phyloP scores from a whole-genome alignment of 2,888 invertebrate genomes.

The Vesta saturnalis region DNA sequence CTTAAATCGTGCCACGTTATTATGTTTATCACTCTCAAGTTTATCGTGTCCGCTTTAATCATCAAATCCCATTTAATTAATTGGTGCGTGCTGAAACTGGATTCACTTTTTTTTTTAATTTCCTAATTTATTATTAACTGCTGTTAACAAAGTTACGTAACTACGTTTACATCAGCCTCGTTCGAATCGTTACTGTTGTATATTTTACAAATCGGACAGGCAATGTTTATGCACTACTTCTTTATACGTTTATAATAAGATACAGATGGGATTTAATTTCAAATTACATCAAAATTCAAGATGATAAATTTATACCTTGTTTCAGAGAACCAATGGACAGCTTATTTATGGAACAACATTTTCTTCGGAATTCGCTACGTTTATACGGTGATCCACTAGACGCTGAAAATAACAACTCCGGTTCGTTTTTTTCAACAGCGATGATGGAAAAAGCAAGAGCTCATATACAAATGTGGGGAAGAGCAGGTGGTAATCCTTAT shows the following conservation, averaged over 20 bases:
- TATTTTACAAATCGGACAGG: no score
- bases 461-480: constrained; percentile 66
- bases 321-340: constrained; percentile 80
- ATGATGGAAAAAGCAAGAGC: constrained; percentile 69
- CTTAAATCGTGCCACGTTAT: constrained; percentile 47
- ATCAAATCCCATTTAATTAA: constrained; percentile 21
- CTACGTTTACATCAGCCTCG: neutral
- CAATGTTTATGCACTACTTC: no score
- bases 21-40: constrained; percentile 58
- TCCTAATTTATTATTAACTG: neutral
- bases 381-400: constrained; percentile 67
- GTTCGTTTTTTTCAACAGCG: constrained; percentile 62
- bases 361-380: constrained; percentile 69
- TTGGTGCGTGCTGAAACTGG: constrained; percentile 20
- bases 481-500: constrained; percentile 65
- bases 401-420: constrained; percentile 62
- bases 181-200: no score
- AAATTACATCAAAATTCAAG: no score
- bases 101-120: constrained; percentile 2
- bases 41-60: constrained; percentile 41
- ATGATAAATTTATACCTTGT: no score
- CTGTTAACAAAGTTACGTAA: neutral
- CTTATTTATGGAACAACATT: constrained; percentile 81
- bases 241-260: no score
- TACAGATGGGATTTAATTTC: no score